Percentiles rank a stretch among this genome's conserved stretches.
phyloP scores from a whole-genome alignment of 2,888 invertebrate genomes.

The Melipona beecheii region DNA sequence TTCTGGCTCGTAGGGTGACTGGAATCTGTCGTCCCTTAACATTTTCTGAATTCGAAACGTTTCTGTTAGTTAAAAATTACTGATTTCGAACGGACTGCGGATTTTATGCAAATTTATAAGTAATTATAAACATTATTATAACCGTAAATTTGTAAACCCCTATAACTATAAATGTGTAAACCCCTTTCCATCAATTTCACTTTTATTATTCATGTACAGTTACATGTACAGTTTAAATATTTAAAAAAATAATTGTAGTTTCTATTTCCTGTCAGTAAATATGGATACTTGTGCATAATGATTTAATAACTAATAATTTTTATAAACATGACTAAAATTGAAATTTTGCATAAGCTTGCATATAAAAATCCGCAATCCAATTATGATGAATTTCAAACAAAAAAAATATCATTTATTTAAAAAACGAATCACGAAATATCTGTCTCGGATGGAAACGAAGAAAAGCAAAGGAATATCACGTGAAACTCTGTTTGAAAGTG shows the following conservation, averaged over 20 bases:
- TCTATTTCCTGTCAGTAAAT: no score
- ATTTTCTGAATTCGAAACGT: constrained; percentile 88
- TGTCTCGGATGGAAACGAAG: not conserved
- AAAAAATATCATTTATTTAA: not conserved
- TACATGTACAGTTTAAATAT: no score
- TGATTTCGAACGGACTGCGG: not conserved
- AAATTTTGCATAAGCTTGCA: not conserved
- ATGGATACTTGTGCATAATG: no score
- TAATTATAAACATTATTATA: not conserved
- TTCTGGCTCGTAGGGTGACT: constrained; percentile 95
- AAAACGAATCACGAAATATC: not conserved
- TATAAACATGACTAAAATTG: not conserved
- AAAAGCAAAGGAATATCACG: not conserved
- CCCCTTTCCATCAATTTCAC: no score
- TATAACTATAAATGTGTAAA: no score
- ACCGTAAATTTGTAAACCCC: no score
- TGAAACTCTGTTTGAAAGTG: constrained; percentile 5
- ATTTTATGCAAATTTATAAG: not conserved
- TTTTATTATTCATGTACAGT: no score
- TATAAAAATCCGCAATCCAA: not conserved
- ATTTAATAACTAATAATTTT: not conserved
- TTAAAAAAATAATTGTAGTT: no score
- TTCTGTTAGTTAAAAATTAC: not conserved
- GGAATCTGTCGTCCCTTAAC: constrained; percentile 95
- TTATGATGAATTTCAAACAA: not conserved